phyloP scores from a whole-genome alignment of 2,888 invertebrate species.

The Folsomia manolachei region DNA sequence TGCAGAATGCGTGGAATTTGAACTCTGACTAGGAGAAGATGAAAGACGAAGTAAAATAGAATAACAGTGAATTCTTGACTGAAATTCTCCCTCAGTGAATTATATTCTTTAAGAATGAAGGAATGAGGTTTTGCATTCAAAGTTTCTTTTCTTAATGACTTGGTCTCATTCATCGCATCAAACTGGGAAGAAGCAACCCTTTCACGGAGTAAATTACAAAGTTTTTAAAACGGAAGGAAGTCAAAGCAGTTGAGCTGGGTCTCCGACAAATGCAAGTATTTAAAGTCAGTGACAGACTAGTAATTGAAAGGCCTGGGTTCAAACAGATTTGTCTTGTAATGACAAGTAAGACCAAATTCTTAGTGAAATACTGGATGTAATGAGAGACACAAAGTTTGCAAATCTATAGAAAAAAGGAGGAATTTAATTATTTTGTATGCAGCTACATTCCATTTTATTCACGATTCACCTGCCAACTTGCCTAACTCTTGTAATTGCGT shows the following conservation, averaged over 20 bases:
- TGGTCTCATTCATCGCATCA: background rate
- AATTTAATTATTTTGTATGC: too few relatives aligned
- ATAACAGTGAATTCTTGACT: too few relatives aligned
- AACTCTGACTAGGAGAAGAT: background rate
- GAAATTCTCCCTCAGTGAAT: background rate
- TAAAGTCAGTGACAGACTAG: background rate
- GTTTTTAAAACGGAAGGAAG: background rate
- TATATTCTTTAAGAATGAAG: background rate
- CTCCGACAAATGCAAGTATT: background rate
- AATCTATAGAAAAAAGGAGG: too few relatives aligned
- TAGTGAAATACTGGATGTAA: too few relatives aligned
- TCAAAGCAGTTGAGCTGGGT: background rate
- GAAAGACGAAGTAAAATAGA: background rate
- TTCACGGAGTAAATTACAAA: too few relatives aligned
- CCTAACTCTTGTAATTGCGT: too few relatives aligned
- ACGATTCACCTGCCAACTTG: too few relatives aligned
- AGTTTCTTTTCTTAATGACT: constrained; percentile 4
- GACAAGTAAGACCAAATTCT: background rate
- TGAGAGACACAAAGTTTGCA: too few relatives aligned
- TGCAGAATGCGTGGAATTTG: background rate
- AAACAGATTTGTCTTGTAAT: background rate
- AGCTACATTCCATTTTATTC: too few relatives aligned
- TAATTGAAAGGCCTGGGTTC: constrained; percentile 1
- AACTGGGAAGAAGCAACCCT: background rate
- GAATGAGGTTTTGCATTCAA: too few relatives aligned